These are phyloP conservation scores for Clepsis dumicolana DNA, from an alignment of 2,888 invertebrate species.

Conservation along the genomic window DNA sequence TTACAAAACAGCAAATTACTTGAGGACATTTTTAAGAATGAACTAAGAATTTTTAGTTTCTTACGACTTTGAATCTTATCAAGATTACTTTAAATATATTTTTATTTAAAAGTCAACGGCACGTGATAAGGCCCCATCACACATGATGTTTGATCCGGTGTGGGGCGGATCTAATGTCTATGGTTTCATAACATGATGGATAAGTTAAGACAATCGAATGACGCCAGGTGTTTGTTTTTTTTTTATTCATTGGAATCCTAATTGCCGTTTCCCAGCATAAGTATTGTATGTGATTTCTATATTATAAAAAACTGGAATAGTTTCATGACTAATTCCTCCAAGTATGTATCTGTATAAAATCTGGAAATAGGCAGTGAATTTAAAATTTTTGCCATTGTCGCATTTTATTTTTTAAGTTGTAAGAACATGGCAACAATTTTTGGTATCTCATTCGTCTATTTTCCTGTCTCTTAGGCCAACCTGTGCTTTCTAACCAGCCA, in stretches of 20 bases:
- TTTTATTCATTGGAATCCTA: constrained; percentile 8
- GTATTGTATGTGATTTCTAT: constrained; percentile 9
- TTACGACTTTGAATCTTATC: constrained; percentile 47
- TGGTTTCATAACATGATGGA: constrained; percentile 68
- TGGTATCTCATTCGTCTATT: too few species aligned
- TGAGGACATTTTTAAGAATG: constrained; percentile 44
- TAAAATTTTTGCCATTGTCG: too few species aligned
- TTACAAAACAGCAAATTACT: constrained; percentile 44
- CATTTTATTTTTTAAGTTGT: too few species aligned
- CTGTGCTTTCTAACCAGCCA: neutral
- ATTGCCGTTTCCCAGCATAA: neutral
- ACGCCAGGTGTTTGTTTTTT: constrained; percentile 44
- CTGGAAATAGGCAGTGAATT: too few species aligned
- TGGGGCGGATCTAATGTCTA: constrained; percentile 81
- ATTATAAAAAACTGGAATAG: too few species aligned
- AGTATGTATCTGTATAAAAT: too few species aligned
- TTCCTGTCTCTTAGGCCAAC: neutral
- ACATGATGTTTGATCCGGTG: constrained; percentile 82
- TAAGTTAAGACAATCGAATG: constrained; percentile 64
- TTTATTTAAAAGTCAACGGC: constrained; percentile 49
- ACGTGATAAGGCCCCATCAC: constrained; percentile 73
- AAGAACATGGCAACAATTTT: too few species aligned
- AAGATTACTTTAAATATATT: constrained; percentile 26
- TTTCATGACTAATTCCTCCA: too few species aligned
- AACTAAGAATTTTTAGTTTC: constrained; percentile 21